Percentiles rank a stretch among this genome's conserved stretches.
phyloP scores from a whole-genome alignment of 37 sponge, comb jelly and placozoan genomes.

The Chondrosia reniformis region DNA sequence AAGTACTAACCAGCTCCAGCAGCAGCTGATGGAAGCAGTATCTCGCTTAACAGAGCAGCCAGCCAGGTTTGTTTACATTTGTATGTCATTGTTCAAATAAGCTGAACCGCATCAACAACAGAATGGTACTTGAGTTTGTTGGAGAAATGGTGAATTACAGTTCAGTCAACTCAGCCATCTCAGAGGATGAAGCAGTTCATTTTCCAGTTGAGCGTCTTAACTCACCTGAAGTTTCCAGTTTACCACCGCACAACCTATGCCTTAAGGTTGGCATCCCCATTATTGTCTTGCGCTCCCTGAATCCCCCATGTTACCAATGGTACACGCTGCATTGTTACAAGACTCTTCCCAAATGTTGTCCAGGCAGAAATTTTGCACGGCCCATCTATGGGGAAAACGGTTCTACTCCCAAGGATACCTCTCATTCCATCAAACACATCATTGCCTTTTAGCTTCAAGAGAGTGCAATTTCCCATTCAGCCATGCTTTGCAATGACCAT shows the following conservation, averaged over 20 bases:
- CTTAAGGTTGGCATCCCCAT: slow-evolving; percentile 13
- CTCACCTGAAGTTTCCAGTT: slow-evolving; percentile 1
- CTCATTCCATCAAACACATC: slow-evolving; percentile 26
- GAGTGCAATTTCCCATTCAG: background rate
- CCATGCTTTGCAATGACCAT: background rate
- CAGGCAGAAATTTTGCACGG: slow-evolving; percentile 14
- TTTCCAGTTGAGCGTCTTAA: slow-evolving; percentile 17
- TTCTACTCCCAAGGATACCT: slow-evolving; percentile 15
- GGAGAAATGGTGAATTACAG: background rate
- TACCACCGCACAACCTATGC: slow-evolving; percentile 2
- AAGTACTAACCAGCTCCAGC: too few relatives aligned
- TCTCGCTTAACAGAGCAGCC: too few relatives aligned
- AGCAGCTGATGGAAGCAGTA: too few relatives aligned
- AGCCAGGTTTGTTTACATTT: too few relatives aligned
- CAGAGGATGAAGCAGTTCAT: slow-evolving; percentile 6
- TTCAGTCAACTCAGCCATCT: background rate
- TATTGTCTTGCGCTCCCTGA: slow-evolving; percentile 15
- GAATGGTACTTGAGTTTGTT: background rate
- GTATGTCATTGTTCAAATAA: too few relatives aligned
- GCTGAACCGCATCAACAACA: slow-evolving; percentile 10
- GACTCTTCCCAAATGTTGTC: background rate
- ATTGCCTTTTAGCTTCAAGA: background rate
- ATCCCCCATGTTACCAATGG: slow-evolving; percentile 25
- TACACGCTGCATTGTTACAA: background rate
- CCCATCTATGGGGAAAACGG: background rate